Evolutionary conservation across 2,797 vertebrate species (phyloP), one percentile per base, ranked within the genome.

Genomic region (Muscicapa comitata): DNA sequence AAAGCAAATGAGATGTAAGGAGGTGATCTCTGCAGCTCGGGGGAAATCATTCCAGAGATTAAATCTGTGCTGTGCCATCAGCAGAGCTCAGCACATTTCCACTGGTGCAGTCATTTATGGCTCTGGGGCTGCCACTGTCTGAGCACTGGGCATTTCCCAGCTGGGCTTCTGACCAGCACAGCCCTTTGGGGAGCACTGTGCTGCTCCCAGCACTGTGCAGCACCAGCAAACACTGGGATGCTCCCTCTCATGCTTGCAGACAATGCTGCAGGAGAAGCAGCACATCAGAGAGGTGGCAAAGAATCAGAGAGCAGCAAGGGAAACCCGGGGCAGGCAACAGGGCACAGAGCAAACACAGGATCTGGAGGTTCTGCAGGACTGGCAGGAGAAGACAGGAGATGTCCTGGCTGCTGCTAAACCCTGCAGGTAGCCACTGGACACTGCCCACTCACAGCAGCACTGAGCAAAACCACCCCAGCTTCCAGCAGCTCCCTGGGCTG

Each of bases 211-310:
- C 10, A 6, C 38, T 3, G 13, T 31, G 28, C 63, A 74, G 48
- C 51, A n/a, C 1, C 7, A 62, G 43, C 24, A n/a, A 20, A 13
- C 0, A 0, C 31, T 31, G 19, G 45, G 13, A 10, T 3, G 4
- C 1, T 38, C 29, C 26, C 17, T 38, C 21, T 25, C 6, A 0
- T 1, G 10, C 54, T 25, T 4, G 37, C 24, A 26, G 67, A 24
- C 13, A 31, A 3, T 2, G 15, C 43, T 38, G 29, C 37, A 17
- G 9, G 21, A 35, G 38, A 10, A 1, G 7, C 33, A 66, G 62
- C 9, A 2, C 13, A 9, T 18, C 25, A 13, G 33, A 38, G 45
- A 26, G 38, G 17, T 0, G 2, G 11, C 15, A 54, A 19, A 38
- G 26, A 11, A 8, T 6, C 26, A 0, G 12, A 11, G 47, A 68